A percentile compares a stretch with the other conserved stretches of the same genome.
phyloP scores from a whole-genome alignment of 2,113 vertebrate genomes.

The Monopterus albus region DNA sequence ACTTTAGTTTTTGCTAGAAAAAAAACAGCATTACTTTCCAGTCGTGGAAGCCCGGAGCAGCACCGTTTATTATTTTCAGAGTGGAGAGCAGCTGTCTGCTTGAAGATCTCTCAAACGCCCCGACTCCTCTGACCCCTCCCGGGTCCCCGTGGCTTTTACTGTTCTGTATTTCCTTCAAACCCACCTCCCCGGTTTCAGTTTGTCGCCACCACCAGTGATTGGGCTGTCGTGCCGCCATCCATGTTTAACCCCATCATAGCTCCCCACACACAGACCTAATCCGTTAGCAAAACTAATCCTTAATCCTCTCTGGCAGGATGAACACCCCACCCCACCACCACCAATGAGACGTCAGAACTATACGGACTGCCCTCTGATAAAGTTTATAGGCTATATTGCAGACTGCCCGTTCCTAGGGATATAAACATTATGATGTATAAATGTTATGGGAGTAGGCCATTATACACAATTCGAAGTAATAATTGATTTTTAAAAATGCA shows the following conservation, averaged over 20 bases:
- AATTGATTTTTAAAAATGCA: neutral
- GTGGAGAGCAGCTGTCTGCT: constrained; percentile 47
- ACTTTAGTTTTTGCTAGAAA: constrained; percentile 9
- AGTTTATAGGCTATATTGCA: constrained; percentile 3
- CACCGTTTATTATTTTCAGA: constrained; percentile 1
- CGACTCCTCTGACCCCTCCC: constrained; percentile 10
- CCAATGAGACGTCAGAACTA: constrained; percentile 29
- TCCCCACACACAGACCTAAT: constrained; percentile 76
- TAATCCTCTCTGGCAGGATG: constrained; percentile 81
- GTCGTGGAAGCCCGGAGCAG: constrained; percentile 6
- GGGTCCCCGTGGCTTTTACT: constrained; percentile 52
- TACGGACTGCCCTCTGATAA: neutral
- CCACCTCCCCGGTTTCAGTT: constrained; percentile 27
- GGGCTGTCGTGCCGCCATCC: constrained; percentile 63
- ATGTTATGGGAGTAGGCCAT: neutral
- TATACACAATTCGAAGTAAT: neutral
- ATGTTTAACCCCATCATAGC: constrained; percentile 79
- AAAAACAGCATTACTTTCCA: neutral
- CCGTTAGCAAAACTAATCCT: constrained; percentile 82
- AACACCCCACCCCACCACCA: constrained; percentile 45
- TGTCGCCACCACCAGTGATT: constrained; percentile 51
- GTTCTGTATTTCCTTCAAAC: constrained; percentile 13
- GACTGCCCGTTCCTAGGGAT: neutral
- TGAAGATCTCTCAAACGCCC: constrained; percentile 39
- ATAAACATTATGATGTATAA: neutral